Evolutionary conservation across 2,888 invertebrate species (phyloP), one percentile per base, ranked within the genome.

Genomic region (Drosophila neutralis): DNA sequence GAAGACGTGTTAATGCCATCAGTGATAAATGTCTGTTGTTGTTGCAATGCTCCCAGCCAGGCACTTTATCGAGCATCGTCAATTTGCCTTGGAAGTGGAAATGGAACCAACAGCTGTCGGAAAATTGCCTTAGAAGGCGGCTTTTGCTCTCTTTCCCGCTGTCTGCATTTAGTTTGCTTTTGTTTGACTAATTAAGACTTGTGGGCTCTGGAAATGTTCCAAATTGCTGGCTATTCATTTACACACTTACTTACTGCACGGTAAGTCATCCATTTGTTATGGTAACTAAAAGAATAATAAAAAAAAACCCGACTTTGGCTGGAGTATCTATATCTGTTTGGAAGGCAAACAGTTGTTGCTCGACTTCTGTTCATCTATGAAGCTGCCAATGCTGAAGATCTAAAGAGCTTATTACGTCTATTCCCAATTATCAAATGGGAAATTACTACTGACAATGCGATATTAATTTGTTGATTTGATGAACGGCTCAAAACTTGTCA

Each of bases 251-350:
- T 59, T 60, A 60, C 65, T 53, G 62, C 63, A 15, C 38, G n/a
- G 4, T 29, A n/a, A 56, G 38, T n/a, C 38, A 31, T 69, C 80
- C 80, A 80, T 83, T 83, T 83, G 83, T 80, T 82, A 59, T 70
- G 78, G 67, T 78, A 80, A 83, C 58, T 51, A 49, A 57, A 51
- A 62, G 63, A 72, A 74, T 33, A 33, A 33, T 33, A 31, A 40
- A 53, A 57, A 57, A 33, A 63, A 49, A 24, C 35, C 24, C 11
- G 33, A 27, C 63, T 54, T 7, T 6, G 29, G 10, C 4, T 40
- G 57, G 54, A 42, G 18, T 61, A 51, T 56, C 21, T 60, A 21
- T 52, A n/a, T 24, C 42, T 21, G 51, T 53, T 61, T 58, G 73
- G 73, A 83, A 82, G 64, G 11, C 36, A 57, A 66, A 31, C 21